Conservation (phyloP, 2,113 vertebrate species). For the Coreoperca whiteheadi region DNA sequence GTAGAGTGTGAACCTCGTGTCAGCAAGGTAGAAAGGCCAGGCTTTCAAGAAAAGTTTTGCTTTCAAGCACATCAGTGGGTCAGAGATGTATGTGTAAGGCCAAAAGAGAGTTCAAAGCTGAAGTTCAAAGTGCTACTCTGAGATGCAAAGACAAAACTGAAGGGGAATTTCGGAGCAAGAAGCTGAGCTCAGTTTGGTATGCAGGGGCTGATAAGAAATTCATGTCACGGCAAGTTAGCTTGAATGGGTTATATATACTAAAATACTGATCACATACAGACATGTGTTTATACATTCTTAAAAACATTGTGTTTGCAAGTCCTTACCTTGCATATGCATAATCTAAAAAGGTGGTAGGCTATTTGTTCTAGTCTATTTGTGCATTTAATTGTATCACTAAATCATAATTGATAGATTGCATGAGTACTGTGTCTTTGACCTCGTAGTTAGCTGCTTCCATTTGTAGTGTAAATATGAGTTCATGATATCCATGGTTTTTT, state of each 20-base stretch:
- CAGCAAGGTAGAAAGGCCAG: constrained; percentile 36
- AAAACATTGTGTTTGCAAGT: too few relatives aligned
- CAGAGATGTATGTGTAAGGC: constrained; percentile 26
- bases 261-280: not conserved
- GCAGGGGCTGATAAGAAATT: constrained; percentile 12
- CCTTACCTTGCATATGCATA: not conserved
- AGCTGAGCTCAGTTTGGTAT: not conserved
- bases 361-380: not conserved
- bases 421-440: not conserved
- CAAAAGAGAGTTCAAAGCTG: constrained; percentile 50
- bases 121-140: constrained; percentile 50
- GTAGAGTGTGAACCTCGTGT: not conserved
- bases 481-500: not conserved
- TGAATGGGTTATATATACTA: not conserved
- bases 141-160: constrained; percentile 50
- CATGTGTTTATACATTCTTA: not conserved
- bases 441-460: not conserved
- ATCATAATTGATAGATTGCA: not conserved
- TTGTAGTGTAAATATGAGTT: not conserved
- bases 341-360: not conserved
- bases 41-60: constrained; percentile 44
- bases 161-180: constrained; percentile 25
- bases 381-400: not conserved
- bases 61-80: constrained; percentile 43
- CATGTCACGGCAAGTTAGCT: constrained; percentile 14